phyloP scores from a whole-genome alignment of 2,888 invertebrate species.

The Napeogenes sylphis region DNA sequence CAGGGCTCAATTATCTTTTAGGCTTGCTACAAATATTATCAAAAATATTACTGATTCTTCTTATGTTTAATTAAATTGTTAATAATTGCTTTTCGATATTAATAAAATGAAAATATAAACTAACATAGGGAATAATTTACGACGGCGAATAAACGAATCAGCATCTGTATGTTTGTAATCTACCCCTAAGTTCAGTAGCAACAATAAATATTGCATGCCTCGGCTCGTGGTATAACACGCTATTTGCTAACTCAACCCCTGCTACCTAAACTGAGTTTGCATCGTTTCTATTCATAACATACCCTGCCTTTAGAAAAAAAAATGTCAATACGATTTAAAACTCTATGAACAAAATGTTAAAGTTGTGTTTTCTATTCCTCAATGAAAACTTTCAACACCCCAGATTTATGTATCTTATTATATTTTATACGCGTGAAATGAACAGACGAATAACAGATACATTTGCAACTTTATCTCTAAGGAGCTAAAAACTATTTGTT shows the following conservation, averaged over 20 bases:
- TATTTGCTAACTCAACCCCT: slow-evolving; percentile 62
- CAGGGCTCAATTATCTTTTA: too few relatives aligned
- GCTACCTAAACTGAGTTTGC: slow-evolving; percentile 50
- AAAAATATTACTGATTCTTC: background rate
- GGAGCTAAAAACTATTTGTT: slow-evolving; percentile 48
- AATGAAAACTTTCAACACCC: slow-evolving; percentile 38
- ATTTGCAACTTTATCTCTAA: slow-evolving; percentile 60
- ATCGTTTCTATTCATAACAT: slow-evolving; percentile 64
- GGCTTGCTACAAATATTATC: too few relatives aligned
- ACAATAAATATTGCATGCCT: slow-evolving; percentile 70
- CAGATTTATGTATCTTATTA: slow-evolving; percentile 72
- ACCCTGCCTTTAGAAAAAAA: slow-evolving; percentile 51
- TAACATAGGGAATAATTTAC: slow-evolving; percentile 42
- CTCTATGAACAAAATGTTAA: slow-evolving; percentile 38
- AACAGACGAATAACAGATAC: slow-evolving; percentile 51
- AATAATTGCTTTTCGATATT: slow-evolving; percentile 3
- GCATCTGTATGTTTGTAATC: slow-evolving; percentile 60
- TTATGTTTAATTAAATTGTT: slow-evolving; percentile 9
- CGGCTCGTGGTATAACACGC: slow-evolving; percentile 51
- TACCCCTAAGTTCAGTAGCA: slow-evolving; percentile 48
- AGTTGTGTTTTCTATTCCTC: slow-evolving; percentile 31
- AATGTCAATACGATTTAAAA: slow-evolving; percentile 37
- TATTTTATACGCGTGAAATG: slow-evolving; percentile 72
- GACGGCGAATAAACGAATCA: slow-evolving; percentile 39
- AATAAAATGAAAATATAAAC: slow-evolving; percentile 16